phyloP scores from a whole-genome alignment of 2,888 invertebrate genomes.

The Troglohyphantes excavatus region DNA sequence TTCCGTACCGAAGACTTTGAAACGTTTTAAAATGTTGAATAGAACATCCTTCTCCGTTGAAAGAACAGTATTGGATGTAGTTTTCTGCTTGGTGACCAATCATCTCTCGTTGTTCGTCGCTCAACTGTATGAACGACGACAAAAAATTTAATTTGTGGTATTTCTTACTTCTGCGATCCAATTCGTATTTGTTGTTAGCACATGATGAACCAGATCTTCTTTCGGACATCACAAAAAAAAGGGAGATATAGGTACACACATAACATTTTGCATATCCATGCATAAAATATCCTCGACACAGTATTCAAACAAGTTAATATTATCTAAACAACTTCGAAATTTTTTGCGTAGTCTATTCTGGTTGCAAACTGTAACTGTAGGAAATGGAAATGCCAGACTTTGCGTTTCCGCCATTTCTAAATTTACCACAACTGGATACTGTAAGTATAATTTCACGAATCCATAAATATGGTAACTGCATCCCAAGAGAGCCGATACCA shows the following conservation, averaged over 20 bases:
- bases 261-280: background rate
- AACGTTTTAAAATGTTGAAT: background rate
- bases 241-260: no score
- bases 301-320: background rate
- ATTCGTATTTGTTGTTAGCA: background rate
- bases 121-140: background rate
- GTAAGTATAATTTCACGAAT: background rate
- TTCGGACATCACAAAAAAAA: slow-evolving; percentile 1
- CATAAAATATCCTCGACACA: background rate
- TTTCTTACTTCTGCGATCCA: background rate
- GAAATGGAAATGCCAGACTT: slow-evolving; percentile 37
- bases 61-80: slow-evolving; percentile 29
- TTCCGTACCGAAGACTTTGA: slow-evolving; percentile 48
- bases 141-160: background rate
- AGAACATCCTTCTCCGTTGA: slow-evolving; percentile 30
- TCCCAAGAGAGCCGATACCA: background rate
- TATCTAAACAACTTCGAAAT: background rate
- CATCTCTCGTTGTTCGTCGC: background rate
- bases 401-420: background rate
- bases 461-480: background rate
- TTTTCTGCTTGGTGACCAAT: background rate
- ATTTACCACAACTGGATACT: background rate
- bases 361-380: slow-evolving; percentile 64
- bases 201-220: slow-evolving; percentile 5
- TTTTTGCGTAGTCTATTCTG: slow-evolving; percentile 18